Conservation (phyloP, 2,888 invertebrate genomes). For the Pollenia labialis region DNA sequence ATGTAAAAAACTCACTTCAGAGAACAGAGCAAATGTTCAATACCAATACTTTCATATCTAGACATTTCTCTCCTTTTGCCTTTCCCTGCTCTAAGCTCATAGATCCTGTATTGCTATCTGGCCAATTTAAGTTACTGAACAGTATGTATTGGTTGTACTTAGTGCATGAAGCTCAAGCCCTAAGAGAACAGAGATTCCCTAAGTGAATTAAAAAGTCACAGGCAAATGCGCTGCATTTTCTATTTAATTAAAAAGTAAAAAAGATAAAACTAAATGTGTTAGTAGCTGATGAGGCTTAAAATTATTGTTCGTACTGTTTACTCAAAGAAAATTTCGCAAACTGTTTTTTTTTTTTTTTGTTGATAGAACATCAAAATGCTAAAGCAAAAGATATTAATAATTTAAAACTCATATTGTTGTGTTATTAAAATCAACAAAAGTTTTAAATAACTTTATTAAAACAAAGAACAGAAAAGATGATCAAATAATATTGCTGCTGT, state of each 20-base stretch:
- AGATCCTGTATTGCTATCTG: not conserved
- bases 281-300: conserved; percentile 54
- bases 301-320: conserved; percentile 32
- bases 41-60: too few relatives aligned
- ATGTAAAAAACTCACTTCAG: too few relatives aligned
- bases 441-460: not conserved
- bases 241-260: conserved; percentile 11
- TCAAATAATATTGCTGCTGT: conserved; percentile 19
- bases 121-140: not conserved
- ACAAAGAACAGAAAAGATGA: not conserved
- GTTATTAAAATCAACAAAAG: conserved; percentile 13
- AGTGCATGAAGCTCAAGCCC: not conserved
- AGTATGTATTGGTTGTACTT: not conserved
- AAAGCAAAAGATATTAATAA: not conserved
- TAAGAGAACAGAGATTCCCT: conserved; percentile 7
- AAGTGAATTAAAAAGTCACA: conserved; percentile 47
- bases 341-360: not conserved
- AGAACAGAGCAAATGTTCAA: too few relatives aligned
- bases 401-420: not conserved
- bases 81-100: not conserved
- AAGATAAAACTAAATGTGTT: conserved; percentile 55
- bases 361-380: not conserved
- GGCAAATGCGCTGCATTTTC: conserved; percentile 31
- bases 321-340: not conserved
- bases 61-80: too few relatives aligned